Percentiles rank a stretch among this genome's conserved stretches.
These are phyloP conservation scores for Oophaga sylvatica DNA, from an alignment of 2,797 vertebrate genomes.

Conservation along the genomic window DNA sequence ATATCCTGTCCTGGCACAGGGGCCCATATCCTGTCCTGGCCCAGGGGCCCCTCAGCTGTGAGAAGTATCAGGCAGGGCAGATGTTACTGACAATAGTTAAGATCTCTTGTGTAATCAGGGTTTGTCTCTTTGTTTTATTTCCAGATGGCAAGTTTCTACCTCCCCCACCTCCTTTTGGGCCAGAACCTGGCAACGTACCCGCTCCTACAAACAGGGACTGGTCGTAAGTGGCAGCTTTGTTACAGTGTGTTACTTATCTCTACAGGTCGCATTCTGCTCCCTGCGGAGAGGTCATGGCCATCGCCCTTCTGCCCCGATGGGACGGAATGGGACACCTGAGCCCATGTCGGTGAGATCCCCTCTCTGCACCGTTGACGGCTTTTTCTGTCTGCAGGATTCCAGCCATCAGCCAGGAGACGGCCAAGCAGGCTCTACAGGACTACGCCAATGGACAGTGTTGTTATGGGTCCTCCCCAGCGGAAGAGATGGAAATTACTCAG, in stretches of 20 bases:
- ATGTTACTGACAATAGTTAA: too few relatives aligned
- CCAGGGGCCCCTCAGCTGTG: too few relatives aligned
- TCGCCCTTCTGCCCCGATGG: too few relatives aligned
- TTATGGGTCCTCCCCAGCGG: constrained; percentile 69
- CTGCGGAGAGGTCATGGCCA: not conserved
- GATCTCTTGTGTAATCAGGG: too few relatives aligned
- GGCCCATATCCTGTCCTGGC: too few relatives aligned
- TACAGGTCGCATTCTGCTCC: not conserved
- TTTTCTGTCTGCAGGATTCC: constrained; percentile 69
- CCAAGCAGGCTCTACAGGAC: constrained; percentile 69
- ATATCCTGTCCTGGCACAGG: too few relatives aligned
- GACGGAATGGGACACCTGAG: not conserved
- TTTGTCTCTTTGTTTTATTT: not conserved
- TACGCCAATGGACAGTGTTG: constrained; percentile 72
- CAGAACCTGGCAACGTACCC: not conserved
- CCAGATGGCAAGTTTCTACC: constrained; percentile 42
- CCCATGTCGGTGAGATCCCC: not conserved
- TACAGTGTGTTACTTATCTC: not conserved
- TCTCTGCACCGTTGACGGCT: not conserved
- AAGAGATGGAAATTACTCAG: constrained; percentile 68
- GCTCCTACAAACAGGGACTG: constrained; percentile 16
- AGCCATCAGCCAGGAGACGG: constrained; percentile 70
- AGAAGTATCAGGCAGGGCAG: too few relatives aligned
- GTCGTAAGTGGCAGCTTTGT: constrained; percentile 9
- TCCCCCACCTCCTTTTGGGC: constrained; percentile 29